Evolutionary conservation across 2,888 invertebrate species (phyloP).

Genomic region (Brachyptera putata): DNA sequence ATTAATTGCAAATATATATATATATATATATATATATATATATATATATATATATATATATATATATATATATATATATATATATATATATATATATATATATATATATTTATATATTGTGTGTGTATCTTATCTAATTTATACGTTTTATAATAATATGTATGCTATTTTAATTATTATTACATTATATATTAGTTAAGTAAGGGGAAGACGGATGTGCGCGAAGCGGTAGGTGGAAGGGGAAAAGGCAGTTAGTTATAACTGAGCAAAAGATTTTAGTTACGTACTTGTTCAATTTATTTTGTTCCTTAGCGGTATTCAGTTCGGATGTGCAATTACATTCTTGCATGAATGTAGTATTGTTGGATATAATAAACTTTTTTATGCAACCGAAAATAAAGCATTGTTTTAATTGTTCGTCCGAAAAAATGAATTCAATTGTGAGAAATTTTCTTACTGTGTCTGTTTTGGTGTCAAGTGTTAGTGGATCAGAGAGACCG

Average conservation of each 20-base stretch:
- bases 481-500: constrained; percentile 13
- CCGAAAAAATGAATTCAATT: no score
- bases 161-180: neutral
- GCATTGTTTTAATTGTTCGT: neutral
- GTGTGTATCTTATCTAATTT: no score
- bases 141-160: no score
- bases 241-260: neutral
- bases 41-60: constrained; percentile 4
- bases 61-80: neutral
- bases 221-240: neutral
- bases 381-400: no score
- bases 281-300: neutral
- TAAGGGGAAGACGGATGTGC: constrained; percentile 1
- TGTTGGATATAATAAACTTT: no score
- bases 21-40: no score
- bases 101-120: no score
- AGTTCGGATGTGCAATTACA: no score
- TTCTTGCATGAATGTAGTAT: no score
- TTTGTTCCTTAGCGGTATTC: neutral
- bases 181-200: neutral
- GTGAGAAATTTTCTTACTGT: constrained; percentile 1
- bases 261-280: neutral
- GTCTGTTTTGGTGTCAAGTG: neutral
- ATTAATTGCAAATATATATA: no score
- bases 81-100: constrained; percentile 5